Percentiles rank a stretch among this genome's conserved stretches.
Evolutionary conservation across 2,888 invertebrate genomes (phyloP).

Genomic region (Eupithecia subfuscata): DNA sequence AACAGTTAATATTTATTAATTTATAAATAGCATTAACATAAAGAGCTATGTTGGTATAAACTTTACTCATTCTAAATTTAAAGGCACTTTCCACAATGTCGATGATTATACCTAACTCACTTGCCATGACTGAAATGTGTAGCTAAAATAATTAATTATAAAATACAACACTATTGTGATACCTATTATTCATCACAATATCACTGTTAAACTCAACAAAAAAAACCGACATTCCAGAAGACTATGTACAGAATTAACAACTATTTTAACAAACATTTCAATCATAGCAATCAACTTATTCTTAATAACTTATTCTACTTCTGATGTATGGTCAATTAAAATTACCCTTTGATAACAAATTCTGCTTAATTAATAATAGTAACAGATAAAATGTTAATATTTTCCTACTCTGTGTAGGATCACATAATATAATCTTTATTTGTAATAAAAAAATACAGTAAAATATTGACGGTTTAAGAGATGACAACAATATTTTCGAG

Average conservation of each 20-base stretch:
- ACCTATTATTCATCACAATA: conserved; percentile 7
- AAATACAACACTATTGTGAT: neutral
- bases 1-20: conserved; percentile 83
- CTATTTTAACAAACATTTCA: conserved; percentile 37
- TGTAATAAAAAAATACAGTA: conserved; percentile 35
- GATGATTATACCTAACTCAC: conserved; percentile 66
- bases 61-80: conserved; percentile 81
- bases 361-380: conserved; percentile 48
- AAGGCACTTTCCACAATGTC: conserved; percentile 84
- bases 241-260: conserved; percentile 35
- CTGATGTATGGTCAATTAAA: conserved; percentile 68
- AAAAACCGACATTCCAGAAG: conserved; percentile 33
- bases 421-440: conserved; percentile 38
- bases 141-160: conserved; percentile 35
- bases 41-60: conserved; percentile 84
- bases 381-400: conserved; percentile 42
- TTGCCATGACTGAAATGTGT: conserved; percentile 69
- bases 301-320: conserved; percentile 45
- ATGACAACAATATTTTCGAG: conserved; percentile 43
- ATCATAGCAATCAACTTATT: conserved; percentile 54
- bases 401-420: conserved; percentile 44
- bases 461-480: conserved; percentile 36
- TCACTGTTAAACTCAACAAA: conserved; percentile 8
- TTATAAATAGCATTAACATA: conserved; percentile 84
- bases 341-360: conserved; percentile 73